These are phyloP conservation scores for Crenuchus spilurus DNA, from an alignment of 2,797 vertebrate species.

Conservation along the genomic window DNA sequence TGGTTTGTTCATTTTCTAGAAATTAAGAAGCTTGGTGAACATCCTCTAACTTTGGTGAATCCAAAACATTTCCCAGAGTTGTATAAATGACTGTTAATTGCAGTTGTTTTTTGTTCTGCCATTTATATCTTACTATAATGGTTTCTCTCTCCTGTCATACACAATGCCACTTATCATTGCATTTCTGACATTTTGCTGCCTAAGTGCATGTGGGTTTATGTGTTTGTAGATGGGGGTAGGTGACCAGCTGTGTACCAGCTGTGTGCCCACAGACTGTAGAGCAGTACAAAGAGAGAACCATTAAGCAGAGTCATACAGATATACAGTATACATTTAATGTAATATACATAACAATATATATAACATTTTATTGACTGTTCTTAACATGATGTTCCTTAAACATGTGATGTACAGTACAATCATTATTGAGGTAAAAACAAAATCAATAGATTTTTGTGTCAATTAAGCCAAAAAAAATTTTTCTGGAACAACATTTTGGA, in stretches of 20 bases:
- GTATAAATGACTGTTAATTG: no score
- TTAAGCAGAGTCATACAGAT: conserved; percentile 67
- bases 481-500: neutral
- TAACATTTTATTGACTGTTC: conserved; percentile 30
- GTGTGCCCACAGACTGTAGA: conserved; percentile 72
- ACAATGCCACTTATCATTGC: conserved; percentile 73
- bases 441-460: neutral
- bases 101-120: conserved; percentile 64
- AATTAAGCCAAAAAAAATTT: no score
- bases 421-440: neutral
- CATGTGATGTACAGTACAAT: no score
- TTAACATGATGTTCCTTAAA: neutral
- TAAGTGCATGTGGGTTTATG: conserved; percentile 36
- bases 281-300: conserved; percentile 73
- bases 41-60: no score
- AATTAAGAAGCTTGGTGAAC: no score
- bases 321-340: conserved; percentile 37
- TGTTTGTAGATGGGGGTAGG: conserved; percentile 46
- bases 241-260: conserved; percentile 79
- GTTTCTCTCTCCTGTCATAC: conserved; percentile 14
- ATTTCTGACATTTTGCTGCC: conserved; percentile 75
- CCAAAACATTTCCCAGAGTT: no score
- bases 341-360: conserved; percentile 3
- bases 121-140: conserved; percentile 30
- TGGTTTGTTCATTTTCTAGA: no score